Evolutionary conservation across 2,888 invertebrate genomes (phyloP), one percentile per base, ranked within the genome.

Genomic region (Acanthosoma haemorrhoidale): DNA sequence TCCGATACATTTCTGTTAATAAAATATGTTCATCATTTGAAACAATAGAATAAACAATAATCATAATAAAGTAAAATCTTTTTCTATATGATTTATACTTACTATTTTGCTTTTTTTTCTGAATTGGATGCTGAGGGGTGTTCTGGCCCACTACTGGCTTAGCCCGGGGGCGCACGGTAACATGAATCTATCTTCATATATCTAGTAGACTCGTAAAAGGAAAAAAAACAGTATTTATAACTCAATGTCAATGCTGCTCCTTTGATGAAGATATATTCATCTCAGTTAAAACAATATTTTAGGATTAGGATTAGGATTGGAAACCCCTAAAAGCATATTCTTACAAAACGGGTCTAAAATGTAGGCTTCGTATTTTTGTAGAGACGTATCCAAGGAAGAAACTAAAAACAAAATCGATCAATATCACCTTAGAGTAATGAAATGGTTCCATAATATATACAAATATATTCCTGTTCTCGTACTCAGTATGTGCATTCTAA

Each of bases 181-280:
- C 25, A 25, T 51, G 51, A 51, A 51, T 51, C 51, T 25, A 51
- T 51, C 51, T 51, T 25, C 21, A 51, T 51, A 51, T 51, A 51
- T 51, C 25, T 51, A n/a, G 25, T n/a, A 13, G 51, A 5, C 51
- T 25, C 25, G 51, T 1, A 51, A 25, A n/a, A n/a, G n/a, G n/a
- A n/a, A n/a, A n/a, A n/a, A 29, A 51, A 51, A 51, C 21, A 29
- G 51, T 25, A 8, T 6, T n/a, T 25, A 51, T 51, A 51, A 25
- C 25, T 51, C 51, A 51, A 51, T 51, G 51, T 51, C 51, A 13
- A 21, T 25, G 25, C 29, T 21, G 29, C 51, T 51, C n/a, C 21
- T 51, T 2, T 13, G 51, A 51, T 51, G 51, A n/a, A 51, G 51
- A 51, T 51, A 51, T 51, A 51, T 51, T 51, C n/a, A 11, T 25